Percentiles rank a stretch among this genome's conserved stretches.
Conservation (phyloP, 2,113 vertebrate species). For the Forbesichthys papilliferus region DNA sequence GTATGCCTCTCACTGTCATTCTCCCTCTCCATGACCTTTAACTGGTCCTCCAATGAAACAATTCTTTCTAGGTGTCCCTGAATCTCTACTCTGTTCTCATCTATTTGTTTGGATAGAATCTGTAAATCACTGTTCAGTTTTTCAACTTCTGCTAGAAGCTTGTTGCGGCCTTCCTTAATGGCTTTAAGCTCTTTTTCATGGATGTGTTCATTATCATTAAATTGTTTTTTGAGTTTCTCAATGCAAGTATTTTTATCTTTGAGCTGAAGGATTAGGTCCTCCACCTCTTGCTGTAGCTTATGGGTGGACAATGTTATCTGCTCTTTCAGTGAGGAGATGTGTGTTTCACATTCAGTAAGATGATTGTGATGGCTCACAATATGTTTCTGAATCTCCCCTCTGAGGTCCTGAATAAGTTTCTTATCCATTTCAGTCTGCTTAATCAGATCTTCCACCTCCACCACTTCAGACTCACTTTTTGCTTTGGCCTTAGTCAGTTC, state of each 20-base stretch:
- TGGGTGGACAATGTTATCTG: slow-evolving; percentile 67
- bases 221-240: slow-evolving; percentile 64
- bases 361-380: slow-evolving; percentile 58
- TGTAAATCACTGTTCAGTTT: slow-evolving; percentile 72
- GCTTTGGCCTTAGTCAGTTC: slow-evolving; percentile 69
- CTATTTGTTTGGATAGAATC: slow-evolving; percentile 68
- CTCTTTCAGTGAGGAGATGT: slow-evolving; percentile 78
- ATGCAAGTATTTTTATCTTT: slow-evolving; percentile 60
- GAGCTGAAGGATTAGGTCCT: slow-evolving; percentile 70
- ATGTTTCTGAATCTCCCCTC: slow-evolving; percentile 76
- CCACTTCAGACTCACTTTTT: slow-evolving; percentile 70
- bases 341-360: slow-evolving; percentile 76
- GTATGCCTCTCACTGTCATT: slow-evolving; percentile 65
- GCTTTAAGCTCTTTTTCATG: slow-evolving; percentile 81
- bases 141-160: slow-evolving; percentile 72
- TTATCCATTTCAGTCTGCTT: slow-evolving; percentile 75
- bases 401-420: slow-evolving; percentile 76
- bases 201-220: slow-evolving; percentile 69
- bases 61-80: slow-evolving; percentile 67
- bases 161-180: slow-evolving; percentile 79
- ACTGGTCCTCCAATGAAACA: slow-evolving; percentile 70
- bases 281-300: slow-evolving; percentile 72
- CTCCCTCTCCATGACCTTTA: slow-evolving; percentile 58
- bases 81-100: slow-evolving; percentile 54
- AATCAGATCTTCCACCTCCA: slow-evolving; percentile 74